Evolutionary conservation across 2,113 vertebrate genomes (phyloP), one percentile per base, ranked within the genome.

Genomic region (Labeo catla): DNA sequence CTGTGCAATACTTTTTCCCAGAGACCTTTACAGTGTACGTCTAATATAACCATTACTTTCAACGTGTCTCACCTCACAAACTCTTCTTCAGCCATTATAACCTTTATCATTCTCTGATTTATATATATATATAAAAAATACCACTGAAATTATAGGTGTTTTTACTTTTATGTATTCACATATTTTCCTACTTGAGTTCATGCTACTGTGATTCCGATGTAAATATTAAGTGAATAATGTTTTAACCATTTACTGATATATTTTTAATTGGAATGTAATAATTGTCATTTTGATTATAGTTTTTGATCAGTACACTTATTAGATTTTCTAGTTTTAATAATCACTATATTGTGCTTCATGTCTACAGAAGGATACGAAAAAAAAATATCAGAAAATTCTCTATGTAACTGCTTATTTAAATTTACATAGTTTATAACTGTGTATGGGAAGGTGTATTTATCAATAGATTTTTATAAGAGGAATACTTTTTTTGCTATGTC

Each of bases 401-500:
- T 97, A 96, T 96, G 95, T 98, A 98, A 98, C 97, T 98, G 97
- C 96, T 98, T 97, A 97, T 97, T 98, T 93, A 95, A 95, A 97
- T 96, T 96, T 96, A 97, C 97, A 97, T 99, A 97, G 97, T 98
- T 99, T 99, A 99, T 98, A 95, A 99, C 97, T 97, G 96, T 98
- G 97, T 98, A 97, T 98, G 97, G 97, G 97, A 98, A 96, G 97
- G 98, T 98, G 96, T 99, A 99, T 99, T 98, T 99, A 99, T 99
- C 98, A 97, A 94, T 97, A 98, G 97, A 97, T 97, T 97, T 93
- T 98, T 97, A 98, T 97, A 96, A 96, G 96, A 96, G 95, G 96
- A 97, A 97, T 97, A 95, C 96, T 97, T 98, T 96, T 95, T 98
- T 98, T 98, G 96, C 97, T 96, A 97, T 97, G 97, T 98, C 95